Conservation (phyloP, 2,888 invertebrate species). For the Petrophora chlorosata region DNA sequence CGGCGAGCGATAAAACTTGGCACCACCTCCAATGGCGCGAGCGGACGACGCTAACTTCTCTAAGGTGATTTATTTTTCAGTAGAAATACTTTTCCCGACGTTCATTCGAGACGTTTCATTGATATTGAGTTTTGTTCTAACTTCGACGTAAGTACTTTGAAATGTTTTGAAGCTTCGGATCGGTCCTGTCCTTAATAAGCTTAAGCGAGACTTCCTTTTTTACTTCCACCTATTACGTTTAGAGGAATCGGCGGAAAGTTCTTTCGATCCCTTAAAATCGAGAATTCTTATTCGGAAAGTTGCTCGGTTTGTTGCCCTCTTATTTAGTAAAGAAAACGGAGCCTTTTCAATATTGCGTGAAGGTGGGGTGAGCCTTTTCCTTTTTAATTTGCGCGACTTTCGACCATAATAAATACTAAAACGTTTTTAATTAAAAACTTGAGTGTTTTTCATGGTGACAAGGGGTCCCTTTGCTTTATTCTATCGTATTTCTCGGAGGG, state of each 20-base stretch:
- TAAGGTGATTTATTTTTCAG: conserved; percentile 76
- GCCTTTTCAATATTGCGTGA: conserved; percentile 51
- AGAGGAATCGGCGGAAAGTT: conserved; percentile 48
- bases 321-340: conserved; percentile 59
- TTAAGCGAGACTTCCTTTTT: conserved; percentile 50
- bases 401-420: conserved; percentile 51
- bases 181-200: conserved; percentile 67
- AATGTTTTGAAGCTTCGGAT: conserved; percentile 62
- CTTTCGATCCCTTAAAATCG: conserved; percentile 46
- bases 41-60: conserved; percentile 68
- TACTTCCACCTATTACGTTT: conserved; percentile 61
- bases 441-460: conserved; percentile 42
- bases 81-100: conserved; percentile 68
- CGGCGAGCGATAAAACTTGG: conserved; percentile 70
- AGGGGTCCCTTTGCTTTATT: conserved; percentile 32
- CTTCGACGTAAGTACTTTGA: conserved; percentile 66
- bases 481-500: conserved; percentile 38
- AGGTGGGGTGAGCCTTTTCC: conserved; percentile 38
- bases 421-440: conserved; percentile 52
- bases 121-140: conserved; percentile 78
- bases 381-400: conserved; percentile 49
- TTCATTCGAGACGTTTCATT: conserved; percentile 69
- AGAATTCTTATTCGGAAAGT: conserved; percentile 54
- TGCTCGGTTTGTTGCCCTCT: conserved; percentile 60
- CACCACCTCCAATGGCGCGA: conserved; percentile 64